phyloP scores from a whole-genome alignment of 2,113 vertebrate species.

The Perccottus glenii region DNA sequence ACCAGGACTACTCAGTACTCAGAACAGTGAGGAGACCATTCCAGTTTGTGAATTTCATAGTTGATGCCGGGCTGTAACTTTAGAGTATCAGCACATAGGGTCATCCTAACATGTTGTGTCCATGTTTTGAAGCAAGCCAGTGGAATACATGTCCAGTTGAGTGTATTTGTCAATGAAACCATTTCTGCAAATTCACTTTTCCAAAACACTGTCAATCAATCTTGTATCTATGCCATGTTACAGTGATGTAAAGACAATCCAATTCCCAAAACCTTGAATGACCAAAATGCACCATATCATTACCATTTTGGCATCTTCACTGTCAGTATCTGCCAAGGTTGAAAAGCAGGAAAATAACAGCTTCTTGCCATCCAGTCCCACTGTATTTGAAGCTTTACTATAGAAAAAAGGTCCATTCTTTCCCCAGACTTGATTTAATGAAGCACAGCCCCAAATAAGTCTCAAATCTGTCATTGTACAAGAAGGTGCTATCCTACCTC shows the following conservation, averaged over 20 bases:
- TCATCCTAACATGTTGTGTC: background rate
- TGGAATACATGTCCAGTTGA: constrained; percentile 12
- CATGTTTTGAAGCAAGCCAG: constrained; percentile 9
- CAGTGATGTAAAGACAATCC: constrained; percentile 74
- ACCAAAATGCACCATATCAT: constrained; percentile 57
- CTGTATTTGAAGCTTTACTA: constrained; percentile 4
- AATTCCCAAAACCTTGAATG: constrained; percentile 58
- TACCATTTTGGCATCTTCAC: constrained; percentile 18
- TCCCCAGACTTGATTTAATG: constrained; percentile 16
- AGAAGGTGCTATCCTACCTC: constrained; percentile 66
- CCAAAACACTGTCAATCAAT: constrained; percentile 52
- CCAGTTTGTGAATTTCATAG: constrained; percentile 47
- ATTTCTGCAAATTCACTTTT: constrained; percentile 41
- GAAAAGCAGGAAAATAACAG: background rate
- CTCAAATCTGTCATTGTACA: constrained; percentile 55
- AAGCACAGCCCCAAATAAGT: constrained; percentile 55
- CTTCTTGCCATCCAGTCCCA: background rate
- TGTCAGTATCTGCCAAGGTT: constrained; percentile 9
- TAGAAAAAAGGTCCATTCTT: constrained; percentile 13
- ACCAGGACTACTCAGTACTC: constrained; percentile 64
- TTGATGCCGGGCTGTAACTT: constrained; percentile 36
- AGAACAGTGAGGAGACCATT: constrained; percentile 37
- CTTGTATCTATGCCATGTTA: constrained; percentile 66
- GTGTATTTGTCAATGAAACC: constrained; percentile 30
- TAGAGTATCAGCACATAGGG: constrained; percentile 14